Base-by-base conservation (phyloP, 2,113 vertebrate species). In the Melanerpes aurifrons region DNA sequence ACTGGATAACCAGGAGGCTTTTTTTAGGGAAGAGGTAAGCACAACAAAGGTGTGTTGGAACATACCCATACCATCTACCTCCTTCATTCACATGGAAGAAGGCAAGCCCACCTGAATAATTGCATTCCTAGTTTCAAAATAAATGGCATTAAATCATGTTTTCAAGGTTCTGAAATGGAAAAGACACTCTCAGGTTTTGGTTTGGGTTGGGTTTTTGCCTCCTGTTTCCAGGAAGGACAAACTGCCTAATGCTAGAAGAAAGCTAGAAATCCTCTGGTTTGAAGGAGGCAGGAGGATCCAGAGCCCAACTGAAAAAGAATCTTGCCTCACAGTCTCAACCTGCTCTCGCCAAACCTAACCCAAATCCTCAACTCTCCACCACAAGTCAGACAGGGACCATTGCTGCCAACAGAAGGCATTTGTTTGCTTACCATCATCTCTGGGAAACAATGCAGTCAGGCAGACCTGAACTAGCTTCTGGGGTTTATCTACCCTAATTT, bases 351-450 rank as follows among this genome's bases (percentile, higher is more conserved):
- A 80, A 78, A 89, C 14, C 24, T 29, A 80, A 75, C 16, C 50
- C 63, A 61, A 81, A 66, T 2, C 7, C 31, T 4, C 25, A 57
- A 48, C 21, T 37, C 58, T 59, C 91, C 40, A 83, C 31, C 82
- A 59, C 73, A 74, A 66, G 25, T 70, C 82, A 87, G 76, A 24
- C 26, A 47, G 35, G 59, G 31, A 90, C 69, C 61, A 62, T 28
- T 90, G 50, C 62, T 81, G 69, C 73, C 85, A 84, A 54, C 62
- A 45, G 10, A 77, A 92, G 50, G 48, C 24, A 63, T 87, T 66
- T 81, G 85, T 80, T 91, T 90, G 45, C 50, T 90, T 88, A 86
- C 70, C 73, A 59, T 69, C 82, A 80, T 58, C 35, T 92, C 82
- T 19, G 61, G 81, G 68, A 94, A 93, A 45, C 63, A 89, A 73